Conservation (phyloP, 1,140 invertebrate species). For the Agrypnia vestita region DNA sequence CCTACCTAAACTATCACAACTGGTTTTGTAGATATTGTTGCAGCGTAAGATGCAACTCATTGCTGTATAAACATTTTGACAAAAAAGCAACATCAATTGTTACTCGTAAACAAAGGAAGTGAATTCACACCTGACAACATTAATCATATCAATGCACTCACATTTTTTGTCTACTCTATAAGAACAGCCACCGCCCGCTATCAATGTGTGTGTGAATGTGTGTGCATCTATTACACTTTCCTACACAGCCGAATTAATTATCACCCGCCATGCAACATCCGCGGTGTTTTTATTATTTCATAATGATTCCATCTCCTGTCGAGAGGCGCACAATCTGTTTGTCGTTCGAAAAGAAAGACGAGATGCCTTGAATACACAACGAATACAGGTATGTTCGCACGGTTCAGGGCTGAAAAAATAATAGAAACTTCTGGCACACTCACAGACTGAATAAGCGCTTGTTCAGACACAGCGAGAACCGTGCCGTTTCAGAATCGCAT, state of each 20-base stretch:
- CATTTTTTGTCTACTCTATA: not conserved
- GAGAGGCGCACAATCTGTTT: conserved; percentile 3
- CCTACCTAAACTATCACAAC: conserved; percentile 6
- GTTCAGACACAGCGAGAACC: no score
- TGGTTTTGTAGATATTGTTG: not conserved
- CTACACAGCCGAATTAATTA: conserved; percentile 13
- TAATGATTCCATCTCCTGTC: not conserved
- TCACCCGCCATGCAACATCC: conserved; percentile 17
- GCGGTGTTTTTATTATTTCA: conserved; percentile 7
- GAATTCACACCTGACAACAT: conserved; percentile 18
- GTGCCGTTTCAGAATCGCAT: no score
- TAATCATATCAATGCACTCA: conserved; percentile 4
- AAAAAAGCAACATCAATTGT: conserved; percentile 23
- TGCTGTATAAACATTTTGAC: not conserved
- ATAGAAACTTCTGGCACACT: no score
- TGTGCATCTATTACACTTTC: conserved; percentile 11
- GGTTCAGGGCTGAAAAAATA: no score
- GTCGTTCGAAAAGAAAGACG: not conserved
- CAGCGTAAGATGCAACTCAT: no score
- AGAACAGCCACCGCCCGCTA: not conserved
- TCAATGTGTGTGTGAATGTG: not conserved
- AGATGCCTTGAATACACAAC: not conserved
- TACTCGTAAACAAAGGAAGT: conserved; percentile 10
- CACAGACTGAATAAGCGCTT: no score
- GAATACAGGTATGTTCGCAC: no score